Conservation (phyloP, 2,888 invertebrate genomes). For the Andrena fulva region DNA sequence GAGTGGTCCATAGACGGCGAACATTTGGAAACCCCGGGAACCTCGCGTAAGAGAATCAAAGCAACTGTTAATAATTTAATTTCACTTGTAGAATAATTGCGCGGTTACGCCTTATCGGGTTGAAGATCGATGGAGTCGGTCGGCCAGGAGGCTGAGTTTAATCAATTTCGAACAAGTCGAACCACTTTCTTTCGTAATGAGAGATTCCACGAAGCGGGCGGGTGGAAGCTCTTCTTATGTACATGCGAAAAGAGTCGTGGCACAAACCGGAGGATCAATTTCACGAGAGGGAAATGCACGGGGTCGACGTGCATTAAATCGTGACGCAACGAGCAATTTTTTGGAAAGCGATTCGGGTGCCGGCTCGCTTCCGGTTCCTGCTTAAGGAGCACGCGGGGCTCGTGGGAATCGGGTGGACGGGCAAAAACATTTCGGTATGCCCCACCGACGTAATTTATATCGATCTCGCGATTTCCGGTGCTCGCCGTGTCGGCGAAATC, state of each 20-base stretch:
- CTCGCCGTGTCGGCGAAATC: slow-evolving; percentile 67
- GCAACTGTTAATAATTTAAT: background rate
- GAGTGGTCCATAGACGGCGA: background rate
- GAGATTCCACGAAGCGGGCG: background rate
- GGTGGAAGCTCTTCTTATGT: background rate
- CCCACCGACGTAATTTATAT: slow-evolving; percentile 73
- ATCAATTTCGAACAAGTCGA: background rate
- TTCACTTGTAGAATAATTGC: background rate
- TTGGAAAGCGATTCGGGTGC: slow-evolving; percentile 35
- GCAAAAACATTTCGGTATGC: slow-evolving; percentile 69
- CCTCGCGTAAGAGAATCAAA: slow-evolving; percentile 6
- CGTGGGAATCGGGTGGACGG: slow-evolving; percentile 60
- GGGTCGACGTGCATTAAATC: background rate
- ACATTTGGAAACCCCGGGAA: background rate
- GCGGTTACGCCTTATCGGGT: background rate
- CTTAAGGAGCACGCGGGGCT: background rate
- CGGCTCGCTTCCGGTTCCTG: slow-evolving; percentile 59
- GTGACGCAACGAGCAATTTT: slow-evolving; percentile 43
- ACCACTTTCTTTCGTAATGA: background rate
- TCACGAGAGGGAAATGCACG: slow-evolving; percentile 25
- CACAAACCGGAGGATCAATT: background rate
- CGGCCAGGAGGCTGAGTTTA: background rate
- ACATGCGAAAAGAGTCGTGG: background rate
- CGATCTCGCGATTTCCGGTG: slow-evolving; percentile 79
- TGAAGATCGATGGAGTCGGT: background rate